Percentiles rank a stretch among this genome's conserved stretches.
phyloP scores from a whole-genome alignment of 2,797 vertebrate genomes.

The Sebastes trivittatus region DNA sequence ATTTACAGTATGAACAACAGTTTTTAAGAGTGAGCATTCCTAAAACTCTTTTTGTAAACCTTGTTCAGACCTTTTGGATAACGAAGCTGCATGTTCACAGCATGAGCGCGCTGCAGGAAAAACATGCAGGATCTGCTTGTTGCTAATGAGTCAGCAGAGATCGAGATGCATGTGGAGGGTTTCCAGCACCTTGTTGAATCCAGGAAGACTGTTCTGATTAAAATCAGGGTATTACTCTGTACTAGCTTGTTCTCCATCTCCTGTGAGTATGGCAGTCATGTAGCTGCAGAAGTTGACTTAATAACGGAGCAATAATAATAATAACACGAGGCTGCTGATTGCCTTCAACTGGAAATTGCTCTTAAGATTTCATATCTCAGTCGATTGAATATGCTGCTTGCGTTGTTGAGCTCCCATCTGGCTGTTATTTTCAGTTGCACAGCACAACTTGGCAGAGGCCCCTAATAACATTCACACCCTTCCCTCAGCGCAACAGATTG shows the following conservation, averaged over 20 bases:
- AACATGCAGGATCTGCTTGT: background rate
- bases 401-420: conserved; percentile 59
- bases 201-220: background rate
- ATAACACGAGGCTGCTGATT: conserved; percentile 32
- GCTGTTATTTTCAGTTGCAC: conserved; percentile 45
- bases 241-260: background rate
- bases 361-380: conserved; percentile 40
- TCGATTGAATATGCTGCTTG: conserved; percentile 29
- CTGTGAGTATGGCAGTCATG: background rate
- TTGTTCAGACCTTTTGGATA: background rate
- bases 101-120: background rate
- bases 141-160: conserved; percentile 7
- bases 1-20: no score
- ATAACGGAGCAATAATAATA: background rate
- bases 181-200: background rate
- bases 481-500: conserved; percentile 62
- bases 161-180: background rate
- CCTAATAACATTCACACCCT: conserved; percentile 49
- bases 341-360: conserved; percentile 40
- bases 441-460: conserved; percentile 42
- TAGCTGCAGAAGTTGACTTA: conserved; percentile 9
- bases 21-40: no score
- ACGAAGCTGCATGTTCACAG: background rate
- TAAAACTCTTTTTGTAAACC: background rate
- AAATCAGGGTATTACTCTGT: background rate